phyloP scores from a whole-genome alignment of 1,140 invertebrate genomes.

The Brachionus sp. region DNA sequence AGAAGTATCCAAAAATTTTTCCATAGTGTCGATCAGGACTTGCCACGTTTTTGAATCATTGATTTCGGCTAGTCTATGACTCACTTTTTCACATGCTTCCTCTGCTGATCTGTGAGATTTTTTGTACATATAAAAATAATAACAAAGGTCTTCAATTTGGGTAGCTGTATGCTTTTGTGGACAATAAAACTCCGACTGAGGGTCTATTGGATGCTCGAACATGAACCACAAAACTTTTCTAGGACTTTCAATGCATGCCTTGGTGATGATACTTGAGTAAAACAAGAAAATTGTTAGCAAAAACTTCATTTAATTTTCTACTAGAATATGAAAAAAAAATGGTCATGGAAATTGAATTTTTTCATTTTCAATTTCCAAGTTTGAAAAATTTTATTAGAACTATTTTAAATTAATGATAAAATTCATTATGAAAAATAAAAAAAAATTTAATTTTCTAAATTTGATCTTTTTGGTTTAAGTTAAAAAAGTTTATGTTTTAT shows the following conservation, averaged over 20 bases:
- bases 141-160: conserved; percentile 5
- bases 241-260: neutral
- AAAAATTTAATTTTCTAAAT: too few species aligned
- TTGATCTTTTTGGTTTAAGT: too few species aligned
- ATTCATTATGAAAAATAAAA: too few species aligned
- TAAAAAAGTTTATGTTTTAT: too few species aligned
- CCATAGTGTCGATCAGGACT: neutral
- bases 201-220: neutral
- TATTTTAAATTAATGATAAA: too few species aligned
- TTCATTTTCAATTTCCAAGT: too few species aligned
- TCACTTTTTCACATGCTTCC: conserved; percentile 12
- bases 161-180: conserved; percentile 7
- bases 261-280: neutral
- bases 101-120: conserved; percentile 2
- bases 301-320: neutral
- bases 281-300: neutral
- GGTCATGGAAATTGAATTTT: too few species aligned
- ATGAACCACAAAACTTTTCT: conserved; percentile 28
- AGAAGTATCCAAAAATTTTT: neutral
- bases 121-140: neutral
- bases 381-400: too few species aligned
- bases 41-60: neutral
- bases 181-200: neutral
- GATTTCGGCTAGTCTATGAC: neutral
- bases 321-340: too few species aligned